phyloP scores from a whole-genome alignment of 35 echinoderm and acorn worm species.

The Anneissia japonica region DNA sequence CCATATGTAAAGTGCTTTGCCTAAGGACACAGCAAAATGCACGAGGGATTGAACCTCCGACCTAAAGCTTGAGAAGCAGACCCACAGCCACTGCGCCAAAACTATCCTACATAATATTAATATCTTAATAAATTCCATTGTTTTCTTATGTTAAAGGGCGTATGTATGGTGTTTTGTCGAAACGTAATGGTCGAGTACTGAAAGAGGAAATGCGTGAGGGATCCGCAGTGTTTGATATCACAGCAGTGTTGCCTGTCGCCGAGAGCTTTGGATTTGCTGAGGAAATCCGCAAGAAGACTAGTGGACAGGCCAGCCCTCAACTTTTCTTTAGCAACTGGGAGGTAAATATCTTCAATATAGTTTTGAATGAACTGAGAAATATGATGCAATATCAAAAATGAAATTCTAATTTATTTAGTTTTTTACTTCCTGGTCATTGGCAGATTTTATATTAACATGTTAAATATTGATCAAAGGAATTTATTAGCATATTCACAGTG shows the following conservation, averaged over 20 bases:
- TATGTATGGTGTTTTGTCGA: slow-evolving; percentile 77
- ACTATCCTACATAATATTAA: background rate
- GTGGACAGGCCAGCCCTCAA: slow-evolving; percentile 91
- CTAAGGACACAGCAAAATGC: too few relatives aligned
- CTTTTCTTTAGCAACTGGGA: slow-evolving; percentile 99
- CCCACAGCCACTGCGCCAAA: background rate
- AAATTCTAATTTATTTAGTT: too few relatives aligned
- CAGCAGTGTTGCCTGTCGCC: slow-evolving; percentile 69
- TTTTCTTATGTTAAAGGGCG: slow-evolving; percentile 45
- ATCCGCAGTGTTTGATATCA: slow-evolving; percentile 78
- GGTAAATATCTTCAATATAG: slow-evolving; percentile 30
- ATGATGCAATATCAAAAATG: too few relatives aligned
- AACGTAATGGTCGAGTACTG: slow-evolving; percentile 65
- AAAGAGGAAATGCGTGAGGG: slow-evolving; percentile 94
- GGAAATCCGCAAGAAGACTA: slow-evolving; percentile 90
- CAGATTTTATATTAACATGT: too few relatives aligned
- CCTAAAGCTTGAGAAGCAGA: too few relatives aligned
- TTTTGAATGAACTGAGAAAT: background rate
- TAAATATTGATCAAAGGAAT: too few relatives aligned
- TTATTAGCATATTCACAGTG: too few relatives aligned
- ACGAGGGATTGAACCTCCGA: too few relatives aligned
- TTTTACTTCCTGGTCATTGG: too few relatives aligned
- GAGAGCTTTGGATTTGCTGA: slow-evolving; percentile 99
- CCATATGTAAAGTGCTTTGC: too few relatives aligned
- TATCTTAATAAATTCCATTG: background rate